phyloP scores from a whole-genome alignment of 2,888 invertebrate genomes.

The Amorpha juglandis region DNA sequence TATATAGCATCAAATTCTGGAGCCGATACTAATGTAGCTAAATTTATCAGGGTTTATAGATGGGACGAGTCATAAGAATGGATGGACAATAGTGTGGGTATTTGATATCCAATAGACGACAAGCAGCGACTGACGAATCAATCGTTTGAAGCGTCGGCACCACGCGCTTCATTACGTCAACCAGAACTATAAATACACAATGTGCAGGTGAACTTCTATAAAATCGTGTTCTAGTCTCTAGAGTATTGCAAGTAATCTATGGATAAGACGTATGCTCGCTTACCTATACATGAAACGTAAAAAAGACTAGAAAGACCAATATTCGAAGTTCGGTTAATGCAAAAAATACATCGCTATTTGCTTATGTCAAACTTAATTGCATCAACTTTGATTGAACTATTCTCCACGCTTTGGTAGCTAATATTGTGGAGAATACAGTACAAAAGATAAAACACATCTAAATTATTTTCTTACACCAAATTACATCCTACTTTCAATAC shows the following conservation, averaged over 20 bases:
- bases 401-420: constrained; percentile 16
- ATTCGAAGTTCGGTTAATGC: neutral
- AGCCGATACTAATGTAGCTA: neutral
- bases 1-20: neutral
- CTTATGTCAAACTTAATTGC: constrained; percentile 14
- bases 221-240: neutral
- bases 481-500: constrained; percentile 20
- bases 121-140: too few relatives aligned
- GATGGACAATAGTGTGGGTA: too few relatives aligned
- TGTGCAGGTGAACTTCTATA: too few relatives aligned
- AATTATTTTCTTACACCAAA: constrained; percentile 22
- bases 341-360: constrained; percentile 3
- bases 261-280: neutral
- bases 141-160: too few relatives aligned
- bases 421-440: constrained; percentile 6
- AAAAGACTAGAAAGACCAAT: neutral
- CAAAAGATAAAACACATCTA: constrained; percentile 6
- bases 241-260: neutral
- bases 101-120: too few relatives aligned
- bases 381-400: neutral
- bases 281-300: neutral
- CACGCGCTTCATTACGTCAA: too few relatives aligned
- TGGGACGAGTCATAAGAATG: too few relatives aligned
- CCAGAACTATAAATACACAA: too few relatives aligned
- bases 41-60: neutral